Evolutionary conservation across 2,113 vertebrate species (phyloP), one percentile per base, ranked within the genome.

Genomic region (Promerops cafer): DNA sequence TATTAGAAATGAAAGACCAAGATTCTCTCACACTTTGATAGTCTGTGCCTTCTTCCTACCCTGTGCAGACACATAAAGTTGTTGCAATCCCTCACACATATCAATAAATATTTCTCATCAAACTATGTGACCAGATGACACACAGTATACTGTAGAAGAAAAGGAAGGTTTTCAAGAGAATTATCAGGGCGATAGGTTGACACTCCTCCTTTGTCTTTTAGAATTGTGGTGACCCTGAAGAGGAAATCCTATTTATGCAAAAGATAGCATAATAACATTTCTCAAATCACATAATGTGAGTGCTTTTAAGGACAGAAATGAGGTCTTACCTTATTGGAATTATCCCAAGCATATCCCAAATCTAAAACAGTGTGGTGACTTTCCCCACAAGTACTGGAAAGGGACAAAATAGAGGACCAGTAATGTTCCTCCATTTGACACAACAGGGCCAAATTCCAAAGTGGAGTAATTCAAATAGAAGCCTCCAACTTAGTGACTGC

Each of bases 151-250:
- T 75, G 40, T 66, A 77, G 66, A 93, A 83, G 23, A 71, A 89
- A 78, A 87, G 23, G 9, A 83, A 95, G 10, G 4, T 53, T 91
- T 87, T 61, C 31, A n/a, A 79, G 37, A 65, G n/a, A 93, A 75
- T 79, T 82, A 71, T 7, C 1, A 3, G 83, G 12, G 24, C 1
- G 1, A 64, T 22, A 84, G 23, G 87, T 66, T 0, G 0, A 27
- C 0, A 7, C 5, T 79, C 10, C 10, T 74, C 68, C 10, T 75
- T 47, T 59, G 30, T 52, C 15, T 75, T 89, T 78, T 56, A 68
- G 70, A 70, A 59, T 21, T 47, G 49, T 74, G 30, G 52, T 56
- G 40, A 60, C 26, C 56, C 57, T 56, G 52, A 87, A 24, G 47
- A 42, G 23, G 23, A 75, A 78, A 82, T 52, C 21, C 16, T 66